A percentile compares a stretch with the other conserved stretches of the same genome.
Conservation (phyloP, 2,888 invertebrate species). For the Chrysina gloriosa region DNA sequence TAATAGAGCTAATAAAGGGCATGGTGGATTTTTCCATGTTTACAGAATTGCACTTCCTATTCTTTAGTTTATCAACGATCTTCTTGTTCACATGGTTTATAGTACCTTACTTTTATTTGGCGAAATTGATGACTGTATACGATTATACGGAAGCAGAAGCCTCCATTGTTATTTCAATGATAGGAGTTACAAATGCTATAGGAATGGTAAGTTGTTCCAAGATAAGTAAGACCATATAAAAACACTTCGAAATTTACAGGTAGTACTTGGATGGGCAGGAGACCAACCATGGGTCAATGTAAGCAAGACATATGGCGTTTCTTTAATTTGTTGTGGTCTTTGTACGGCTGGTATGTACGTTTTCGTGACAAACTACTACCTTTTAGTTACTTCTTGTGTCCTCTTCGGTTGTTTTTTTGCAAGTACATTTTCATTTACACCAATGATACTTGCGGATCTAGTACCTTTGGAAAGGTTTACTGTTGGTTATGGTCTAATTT, state of each 20-base stretch:
- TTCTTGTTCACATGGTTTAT: constrained; percentile 94
- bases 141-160: constrained; percentile 79
- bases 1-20: constrained; percentile 74
- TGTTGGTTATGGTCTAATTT: constrained; percentile 89
- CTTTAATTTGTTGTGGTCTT: constrained; percentile 76
- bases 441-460: constrained; percentile 87
- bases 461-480: constrained; percentile 93
- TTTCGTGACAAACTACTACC: constrained; percentile 60
- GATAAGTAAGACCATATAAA: background rate
- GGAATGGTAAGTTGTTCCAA: constrained; percentile 77
- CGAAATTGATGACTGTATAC: constrained; percentile 81
- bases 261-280: constrained; percentile 88
- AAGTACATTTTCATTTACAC: constrained; percentile 91
- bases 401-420: constrained; percentile 92
- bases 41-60: constrained; percentile 79
- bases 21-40: constrained; percentile 86
- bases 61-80: constrained; percentile 87
- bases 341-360: constrained; percentile 71
- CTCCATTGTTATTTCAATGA: constrained; percentile 84
- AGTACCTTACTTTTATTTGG: constrained; percentile 94
- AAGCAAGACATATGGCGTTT: constrained; percentile 83
- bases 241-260: constrained; percentile 65
- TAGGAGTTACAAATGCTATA: constrained; percentile 90
- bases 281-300: constrained; percentile 88
- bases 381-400: constrained; percentile 64